Percentiles rank a stretch among this genome's conserved stretches.
Evolutionary conservation across 2,113 vertebrate species (phyloP).

Genomic region (Marcusenius ussheri): DNA sequence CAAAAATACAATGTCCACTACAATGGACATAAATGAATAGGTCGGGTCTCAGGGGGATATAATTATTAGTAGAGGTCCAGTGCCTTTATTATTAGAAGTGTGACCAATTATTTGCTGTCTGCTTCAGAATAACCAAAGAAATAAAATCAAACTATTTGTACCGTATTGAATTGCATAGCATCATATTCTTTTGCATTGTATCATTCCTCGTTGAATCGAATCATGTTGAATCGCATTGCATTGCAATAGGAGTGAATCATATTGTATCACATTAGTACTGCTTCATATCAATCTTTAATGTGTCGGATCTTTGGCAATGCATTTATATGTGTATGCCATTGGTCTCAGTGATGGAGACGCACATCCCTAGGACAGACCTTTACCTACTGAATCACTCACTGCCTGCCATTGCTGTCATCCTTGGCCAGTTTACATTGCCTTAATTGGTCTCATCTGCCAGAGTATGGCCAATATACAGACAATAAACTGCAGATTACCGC

Average conservation of each 20-base stretch:
- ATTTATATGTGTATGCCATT: not conserved
- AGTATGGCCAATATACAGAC: not conserved
- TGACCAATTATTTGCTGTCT: not conserved
- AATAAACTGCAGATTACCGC: slow-evolving; percentile 11
- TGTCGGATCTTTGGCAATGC: not conserved
- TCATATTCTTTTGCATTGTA: not conserved
- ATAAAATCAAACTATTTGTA: not conserved
- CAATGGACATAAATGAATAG: no score
- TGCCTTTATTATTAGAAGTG: not conserved
- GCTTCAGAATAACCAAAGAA: not conserved
- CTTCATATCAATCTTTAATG: not conserved
- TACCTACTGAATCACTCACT: not conserved
- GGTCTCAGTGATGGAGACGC: not conserved
- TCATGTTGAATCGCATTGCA: not conserved
- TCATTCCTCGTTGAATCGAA: not conserved
- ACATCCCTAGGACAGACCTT: not conserved
- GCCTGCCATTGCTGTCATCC: not conserved
- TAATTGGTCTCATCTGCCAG: slow-evolving; percentile 17
- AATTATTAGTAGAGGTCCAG: not conserved
- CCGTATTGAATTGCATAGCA: not conserved
- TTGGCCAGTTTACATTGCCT: not conserved
- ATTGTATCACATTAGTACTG: not conserved
- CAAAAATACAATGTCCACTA: no score
- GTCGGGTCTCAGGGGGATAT: not conserved
- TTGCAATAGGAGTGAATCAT: not conserved